Conservation (phyloP, 1,140 invertebrate genomes). For the Papilio aristodemus region DNA sequence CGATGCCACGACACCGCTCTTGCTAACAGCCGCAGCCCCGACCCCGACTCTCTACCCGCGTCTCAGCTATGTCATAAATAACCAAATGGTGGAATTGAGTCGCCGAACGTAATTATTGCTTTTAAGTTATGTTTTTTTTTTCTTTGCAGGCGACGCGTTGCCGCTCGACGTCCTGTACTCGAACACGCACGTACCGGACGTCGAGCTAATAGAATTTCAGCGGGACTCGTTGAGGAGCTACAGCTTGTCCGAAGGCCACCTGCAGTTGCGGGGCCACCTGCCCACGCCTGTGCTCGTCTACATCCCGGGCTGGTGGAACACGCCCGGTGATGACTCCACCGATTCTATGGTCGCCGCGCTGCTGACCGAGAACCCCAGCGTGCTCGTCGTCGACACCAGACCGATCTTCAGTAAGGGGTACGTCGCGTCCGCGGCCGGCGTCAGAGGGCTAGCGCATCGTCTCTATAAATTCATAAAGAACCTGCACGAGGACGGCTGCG, state of each 20-base stretch:
- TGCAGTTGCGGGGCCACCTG: constrained; percentile 35
- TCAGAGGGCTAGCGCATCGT: constrained; percentile 51
- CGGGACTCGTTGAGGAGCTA: constrained; percentile 42
- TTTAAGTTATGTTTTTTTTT: too few species aligned
- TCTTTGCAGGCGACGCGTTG: constrained; percentile 55
- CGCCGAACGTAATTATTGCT: too few species aligned
- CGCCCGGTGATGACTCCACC: constrained; percentile 60
- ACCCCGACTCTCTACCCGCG: too few species aligned
- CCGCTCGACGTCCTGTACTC: constrained; percentile 59
- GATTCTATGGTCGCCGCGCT: constrained; percentile 57
- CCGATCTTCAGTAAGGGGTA: constrained; percentile 59
- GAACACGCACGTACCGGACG: constrained; percentile 44
- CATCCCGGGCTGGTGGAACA: constrained; percentile 72
- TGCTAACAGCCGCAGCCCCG: too few species aligned
- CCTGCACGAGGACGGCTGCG: constrained; percentile 58
- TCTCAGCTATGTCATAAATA: too few species aligned
- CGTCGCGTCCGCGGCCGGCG: constrained; percentile 54
- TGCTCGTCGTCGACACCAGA: constrained; percentile 59
- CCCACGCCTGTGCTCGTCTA: constrained; percentile 47
- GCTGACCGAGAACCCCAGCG: constrained; percentile 44
- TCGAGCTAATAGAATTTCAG: constrained; percentile 55
- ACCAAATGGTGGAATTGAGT: too few species aligned
- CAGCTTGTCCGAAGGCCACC: constrained; percentile 48
- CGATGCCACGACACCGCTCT: too few species aligned
- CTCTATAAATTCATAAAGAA: constrained; percentile 58